Percentiles rank a stretch among this genome's conserved stretches.
Conservation (phyloP, 2,888 invertebrate genomes). For the Eupithecia exiguata region DNA sequence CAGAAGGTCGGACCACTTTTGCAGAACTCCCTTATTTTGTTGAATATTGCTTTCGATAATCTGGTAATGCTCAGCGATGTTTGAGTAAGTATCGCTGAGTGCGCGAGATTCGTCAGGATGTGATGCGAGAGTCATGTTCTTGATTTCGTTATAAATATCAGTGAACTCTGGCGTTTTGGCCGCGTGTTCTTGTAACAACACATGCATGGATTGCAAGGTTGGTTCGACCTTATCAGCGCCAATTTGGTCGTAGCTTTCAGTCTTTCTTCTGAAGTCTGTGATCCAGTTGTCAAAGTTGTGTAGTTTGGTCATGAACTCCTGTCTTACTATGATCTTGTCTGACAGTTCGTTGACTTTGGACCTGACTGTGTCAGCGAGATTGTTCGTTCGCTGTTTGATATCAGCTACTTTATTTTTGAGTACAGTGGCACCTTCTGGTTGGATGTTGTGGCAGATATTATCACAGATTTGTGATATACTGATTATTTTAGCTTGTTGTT, state of each 20-base stretch:
- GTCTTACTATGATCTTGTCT: slow-evolving; percentile 90
- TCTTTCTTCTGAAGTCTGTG: slow-evolving; percentile 87
- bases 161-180: slow-evolving; percentile 91
- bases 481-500: slow-evolving; percentile 92
- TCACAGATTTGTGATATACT: slow-evolving; percentile 91
- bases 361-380: slow-evolving; percentile 90
- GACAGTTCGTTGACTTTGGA: slow-evolving; percentile 91
- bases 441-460: slow-evolving; percentile 89
- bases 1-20: slow-evolving; percentile 92
- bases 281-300: slow-evolving; percentile 92
- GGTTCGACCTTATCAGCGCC: slow-evolving; percentile 91
- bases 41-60: slow-evolving; percentile 88
- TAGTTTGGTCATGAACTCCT: slow-evolving; percentile 92
- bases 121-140: slow-evolving; percentile 87
- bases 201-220: slow-evolving; percentile 90
- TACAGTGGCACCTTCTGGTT: slow-evolving; percentile 89
- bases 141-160: slow-evolving; percentile 92
- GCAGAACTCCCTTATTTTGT: slow-evolving; percentile 88
- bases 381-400: slow-evolving; percentile 89
- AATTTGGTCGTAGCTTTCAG: slow-evolving; percentile 91
- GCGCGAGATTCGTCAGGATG: slow-evolving; percentile 89
- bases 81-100: slow-evolving; percentile 89
- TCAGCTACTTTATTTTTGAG: slow-evolving; percentile 89
- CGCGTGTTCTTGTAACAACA: slow-evolving; percentile 92
- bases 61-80: slow-evolving; percentile 90